Conservation (phyloP, 2,888 invertebrate genomes). For the Acanthacorydalis orientalis region DNA sequence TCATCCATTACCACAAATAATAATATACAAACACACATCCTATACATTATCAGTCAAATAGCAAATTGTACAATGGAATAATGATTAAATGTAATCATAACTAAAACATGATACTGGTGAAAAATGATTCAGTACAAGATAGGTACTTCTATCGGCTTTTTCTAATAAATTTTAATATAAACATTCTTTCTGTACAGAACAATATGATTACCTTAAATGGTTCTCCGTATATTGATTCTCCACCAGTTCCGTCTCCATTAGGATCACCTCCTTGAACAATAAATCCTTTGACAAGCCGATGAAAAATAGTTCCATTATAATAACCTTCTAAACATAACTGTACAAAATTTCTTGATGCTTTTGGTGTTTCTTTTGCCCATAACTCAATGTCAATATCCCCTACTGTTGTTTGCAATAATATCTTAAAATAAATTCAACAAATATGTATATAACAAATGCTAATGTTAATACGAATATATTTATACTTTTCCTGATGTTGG, state of each 20-base stretch:
- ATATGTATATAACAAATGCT: not conserved
- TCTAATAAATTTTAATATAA: too few species aligned
- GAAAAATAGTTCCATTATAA: constrained; percentile 84
- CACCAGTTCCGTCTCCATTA: constrained; percentile 86
- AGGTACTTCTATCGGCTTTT: too few species aligned
- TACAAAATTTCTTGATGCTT: constrained; percentile 84
- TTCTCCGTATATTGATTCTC: constrained; percentile 87
- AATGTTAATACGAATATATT: constrained; percentile 3
- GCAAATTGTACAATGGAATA: too few species aligned
- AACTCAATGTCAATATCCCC: constrained; percentile 97
- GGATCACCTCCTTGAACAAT: constrained; percentile 97
- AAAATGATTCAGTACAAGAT: too few species aligned
- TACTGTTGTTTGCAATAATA: constrained; percentile 75
- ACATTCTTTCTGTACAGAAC: not conserved
- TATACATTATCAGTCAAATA: too few species aligned
- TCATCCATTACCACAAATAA: too few species aligned
- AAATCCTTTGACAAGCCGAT: constrained; percentile 83
- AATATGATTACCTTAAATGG: constrained; percentile 60
- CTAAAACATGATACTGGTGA: too few species aligned
- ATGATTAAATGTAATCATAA: too few species aligned
- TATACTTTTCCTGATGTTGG: constrained; percentile 85
- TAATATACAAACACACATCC: too few species aligned
- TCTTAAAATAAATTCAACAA: constrained; percentile 32
- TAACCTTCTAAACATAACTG: constrained; percentile 94
- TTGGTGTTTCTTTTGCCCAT: constrained; percentile 94